Evolutionary conservation across 2,888 invertebrate genomes (phyloP).

Genomic region (Hanleya hanleyi): DNA sequence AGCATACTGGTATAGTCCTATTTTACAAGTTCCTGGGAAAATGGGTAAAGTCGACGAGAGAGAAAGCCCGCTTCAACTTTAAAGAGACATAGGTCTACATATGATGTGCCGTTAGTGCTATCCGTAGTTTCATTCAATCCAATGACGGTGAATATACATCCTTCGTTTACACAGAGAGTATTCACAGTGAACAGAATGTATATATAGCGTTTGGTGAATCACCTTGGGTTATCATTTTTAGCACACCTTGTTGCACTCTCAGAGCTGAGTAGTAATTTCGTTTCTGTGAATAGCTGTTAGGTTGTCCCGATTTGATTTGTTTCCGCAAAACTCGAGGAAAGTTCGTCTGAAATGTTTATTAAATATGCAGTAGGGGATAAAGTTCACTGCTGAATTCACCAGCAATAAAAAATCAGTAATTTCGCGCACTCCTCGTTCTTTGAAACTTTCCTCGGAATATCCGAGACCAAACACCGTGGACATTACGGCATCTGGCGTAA

Average conservation of each 20-base stretch:
- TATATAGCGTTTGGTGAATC: too few relatives aligned
- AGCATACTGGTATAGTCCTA: too few relatives aligned
- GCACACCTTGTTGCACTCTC: not conserved
- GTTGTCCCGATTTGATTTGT: not conserved
- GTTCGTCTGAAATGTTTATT: conserved; percentile 50
- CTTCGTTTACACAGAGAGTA: too few relatives aligned
- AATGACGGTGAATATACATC: too few relatives aligned
- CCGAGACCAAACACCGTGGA: conserved; percentile 52
- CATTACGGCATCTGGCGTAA: conserved; percentile 57
- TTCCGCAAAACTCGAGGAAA: conserved; percentile 36
- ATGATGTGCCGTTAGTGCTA: too few relatives aligned
- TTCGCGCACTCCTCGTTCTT: conserved; percentile 50
- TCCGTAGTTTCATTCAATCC: too few relatives aligned
- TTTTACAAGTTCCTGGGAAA: too few relatives aligned
- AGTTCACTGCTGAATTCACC: conserved; percentile 56
- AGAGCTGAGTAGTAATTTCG: not conserved
- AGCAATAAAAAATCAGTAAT: conserved; percentile 51
- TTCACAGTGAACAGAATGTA: too few relatives aligned
- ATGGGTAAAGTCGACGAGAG: too few relatives aligned
- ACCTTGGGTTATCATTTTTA: not conserved
- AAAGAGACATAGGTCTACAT: too few relatives aligned
- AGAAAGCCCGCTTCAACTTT: too few relatives aligned
- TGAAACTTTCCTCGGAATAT: conserved; percentile 47
- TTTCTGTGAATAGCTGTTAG: not conserved
- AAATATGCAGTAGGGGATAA: conserved; percentile 50